Evolutionary conservation across 2,797 vertebrate genomes (phyloP), one percentile per base, ranked within the genome.

Genomic region (Tachyglossus aculeatus): DNA sequence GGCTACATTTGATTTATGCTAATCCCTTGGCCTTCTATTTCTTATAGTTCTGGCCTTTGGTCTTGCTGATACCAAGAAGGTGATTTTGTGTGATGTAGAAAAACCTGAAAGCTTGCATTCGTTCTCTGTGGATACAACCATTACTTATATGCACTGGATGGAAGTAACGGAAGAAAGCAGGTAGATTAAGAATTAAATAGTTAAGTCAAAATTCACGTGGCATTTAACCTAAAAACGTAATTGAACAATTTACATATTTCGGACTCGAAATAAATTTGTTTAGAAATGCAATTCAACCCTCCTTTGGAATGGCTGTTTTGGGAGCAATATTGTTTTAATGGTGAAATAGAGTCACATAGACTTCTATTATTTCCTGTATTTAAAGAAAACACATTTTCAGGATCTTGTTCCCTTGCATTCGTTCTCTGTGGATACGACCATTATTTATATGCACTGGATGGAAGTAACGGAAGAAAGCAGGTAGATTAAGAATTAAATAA

Each of bases 101-200:
- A 99, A 99, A 66, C 97, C 98, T 10, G 98, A 99, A 87, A 97
- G 97, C 74, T 93, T 99, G 53, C 97, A 99, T 44, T 93, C 95
- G 54, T 99, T 98, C 73, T 92, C 94, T 0, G 91, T 98, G 84
- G 94, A 95, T 59, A 92, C 80, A 1, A 86, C 94, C 1, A 90
- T 98, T 24, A 96, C 96, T 10, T 99, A 96, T 73, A 99, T 99
- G 98, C 95, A 97, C 38, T 99, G 98, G 98, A 98, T 97, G 96
- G 97, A 99, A 86, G 97, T 98, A 78, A 94, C 94, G n/a, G 96
- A 95, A 74, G 96, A 98, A 76, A 96, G 90, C 93, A 97, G 95
- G 98, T 98, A 32, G 40, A 61, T 60, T 2, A 3, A 54, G 38
- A 25, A 38, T 15, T 18, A 6, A 29, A 31, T 22, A 34, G n/a